Base-by-base conservation (phyloP, 2,888 invertebrate genomes). In the Pelosia muscerda region DNA sequence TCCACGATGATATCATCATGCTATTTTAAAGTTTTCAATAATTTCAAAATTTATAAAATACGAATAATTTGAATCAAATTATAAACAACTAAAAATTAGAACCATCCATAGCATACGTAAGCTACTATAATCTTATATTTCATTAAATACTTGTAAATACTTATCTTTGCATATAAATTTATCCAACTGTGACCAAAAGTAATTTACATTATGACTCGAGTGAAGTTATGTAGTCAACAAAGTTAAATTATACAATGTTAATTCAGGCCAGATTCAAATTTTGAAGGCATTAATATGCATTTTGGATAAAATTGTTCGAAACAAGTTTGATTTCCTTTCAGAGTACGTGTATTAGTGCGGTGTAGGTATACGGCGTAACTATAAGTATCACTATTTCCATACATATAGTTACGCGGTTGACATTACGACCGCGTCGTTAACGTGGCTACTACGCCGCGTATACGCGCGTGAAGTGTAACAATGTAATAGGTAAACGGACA, bases 151-250 rank as follows among this genome's bases (percentile, higher is more conserved):
- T 49, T 49, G n/a, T 42, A 19, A 19, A 42, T 6, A 42, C 42
- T 49, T 49, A 49, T 49, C 49, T 49, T n/a, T 49, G 49, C 49
- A 49, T 49, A 49, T n/a, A n/a, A n/a, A n/a, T 49, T 49, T 49
- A 42, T 42, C 42, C 1, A 42, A 49, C 49, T 49, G 49, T 49
- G 49, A 49, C 49, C 49, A 49, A 49, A 49, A 49, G 42, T 49
- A 49, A 19, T n/a, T 49, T 19, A 42, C 38, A 2, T 38, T 15
- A 38, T 38, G 38, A 38, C 3, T 38, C 42, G 42, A 42, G 34
- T 13, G 15, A 15, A 42, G 4, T 6, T 49, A 15, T 25, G 25
- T 55, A 55, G 15, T 23, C 8, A 4, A 55, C 22, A 53, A 23
- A 23, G 13, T 55, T 55, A 2, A n/a, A 23, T 25, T 25, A 55